A percentile compares a stretch with the other conserved stretches of the same genome.
phyloP scores from a whole-genome alignment of 1,140 invertebrate species.

The Coenobita brevimanus region DNA sequence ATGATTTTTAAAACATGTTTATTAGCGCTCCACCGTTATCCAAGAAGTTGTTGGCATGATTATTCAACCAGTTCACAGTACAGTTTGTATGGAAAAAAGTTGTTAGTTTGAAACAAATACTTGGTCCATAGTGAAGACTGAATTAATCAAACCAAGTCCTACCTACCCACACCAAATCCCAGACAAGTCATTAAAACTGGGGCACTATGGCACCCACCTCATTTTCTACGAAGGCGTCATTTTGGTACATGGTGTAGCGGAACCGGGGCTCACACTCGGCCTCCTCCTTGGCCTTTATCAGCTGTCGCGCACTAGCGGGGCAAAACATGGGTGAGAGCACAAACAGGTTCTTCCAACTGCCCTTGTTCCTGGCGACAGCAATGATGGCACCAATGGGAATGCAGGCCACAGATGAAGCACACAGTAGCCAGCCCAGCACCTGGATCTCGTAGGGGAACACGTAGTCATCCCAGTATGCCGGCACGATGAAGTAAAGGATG shows the following conservation, averaged over 20 bases:
- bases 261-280: background rate
- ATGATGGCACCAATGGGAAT: constrained; percentile 28
- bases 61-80: no score
- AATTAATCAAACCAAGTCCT: no score
- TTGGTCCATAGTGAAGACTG: no score
- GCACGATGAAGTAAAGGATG: constrained; percentile 74
- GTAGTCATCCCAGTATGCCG: constrained; percentile 74
- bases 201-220: no score
- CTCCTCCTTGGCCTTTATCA: background rate
- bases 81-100: no score
- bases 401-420: background rate
- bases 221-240: background rate
- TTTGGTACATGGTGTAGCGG: background rate
- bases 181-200: no score
- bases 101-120: no score
- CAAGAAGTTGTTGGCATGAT: no score
- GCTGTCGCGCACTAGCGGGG: background rate
- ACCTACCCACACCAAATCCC: no score
- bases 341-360: background rate
- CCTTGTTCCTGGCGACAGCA: background rate
- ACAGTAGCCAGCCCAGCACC: constrained; percentile 75
- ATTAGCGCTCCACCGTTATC: no score
- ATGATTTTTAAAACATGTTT: no score
- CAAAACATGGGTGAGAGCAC: constrained; percentile 11
- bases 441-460: constrained; percentile 77